phyloP scores from a whole-genome alignment of 2,888 invertebrate genomes.

The Brachyptera putata region DNA sequence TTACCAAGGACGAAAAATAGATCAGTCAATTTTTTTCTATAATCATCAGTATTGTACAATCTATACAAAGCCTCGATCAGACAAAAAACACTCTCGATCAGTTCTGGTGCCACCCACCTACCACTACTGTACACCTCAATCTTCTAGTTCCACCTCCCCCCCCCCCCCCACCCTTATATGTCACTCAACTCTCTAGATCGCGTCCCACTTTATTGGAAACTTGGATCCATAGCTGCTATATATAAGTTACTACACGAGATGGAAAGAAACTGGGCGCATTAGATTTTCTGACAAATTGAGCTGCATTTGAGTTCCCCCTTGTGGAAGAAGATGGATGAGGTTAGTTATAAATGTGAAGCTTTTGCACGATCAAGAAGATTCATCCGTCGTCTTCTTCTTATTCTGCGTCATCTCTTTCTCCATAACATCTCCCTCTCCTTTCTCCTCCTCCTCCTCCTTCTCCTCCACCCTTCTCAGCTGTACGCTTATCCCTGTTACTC shows the following conservation, averaged over 20 bases:
- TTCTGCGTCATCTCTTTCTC: constrained; percentile 3
- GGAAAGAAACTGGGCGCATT: constrained; percentile 42
- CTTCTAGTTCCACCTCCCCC: too few species aligned
- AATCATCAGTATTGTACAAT: too few species aligned
- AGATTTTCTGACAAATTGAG: constrained; percentile 53
- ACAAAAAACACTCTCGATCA: not conserved
- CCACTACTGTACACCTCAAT: constrained; percentile 1
- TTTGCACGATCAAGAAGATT: constrained; percentile 46
- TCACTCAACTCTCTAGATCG: constrained; percentile 8
- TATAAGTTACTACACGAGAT: constrained; percentile 22
- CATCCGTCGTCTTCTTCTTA: constrained; percentile 26
- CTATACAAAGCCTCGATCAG: too few species aligned
- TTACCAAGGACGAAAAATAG: too few species aligned
- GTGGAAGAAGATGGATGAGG: constrained; percentile 51
- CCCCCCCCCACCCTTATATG: not conserved
- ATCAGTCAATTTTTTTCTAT: too few species aligned
- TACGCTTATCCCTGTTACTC: not conserved
- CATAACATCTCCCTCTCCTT: constrained; percentile 2
- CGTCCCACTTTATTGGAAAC: constrained; percentile 29
- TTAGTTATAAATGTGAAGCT: constrained; percentile 53
- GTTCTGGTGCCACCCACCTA: not conserved
- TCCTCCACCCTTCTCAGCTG: not conserved
- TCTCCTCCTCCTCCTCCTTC: constrained; percentile 19
- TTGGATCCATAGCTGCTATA: constrained; percentile 20
- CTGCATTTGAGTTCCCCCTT: constrained; percentile 48